phyloP scores from a whole-genome alignment of 2,113 vertebrate genomes.

The Grantiella picta region DNA sequence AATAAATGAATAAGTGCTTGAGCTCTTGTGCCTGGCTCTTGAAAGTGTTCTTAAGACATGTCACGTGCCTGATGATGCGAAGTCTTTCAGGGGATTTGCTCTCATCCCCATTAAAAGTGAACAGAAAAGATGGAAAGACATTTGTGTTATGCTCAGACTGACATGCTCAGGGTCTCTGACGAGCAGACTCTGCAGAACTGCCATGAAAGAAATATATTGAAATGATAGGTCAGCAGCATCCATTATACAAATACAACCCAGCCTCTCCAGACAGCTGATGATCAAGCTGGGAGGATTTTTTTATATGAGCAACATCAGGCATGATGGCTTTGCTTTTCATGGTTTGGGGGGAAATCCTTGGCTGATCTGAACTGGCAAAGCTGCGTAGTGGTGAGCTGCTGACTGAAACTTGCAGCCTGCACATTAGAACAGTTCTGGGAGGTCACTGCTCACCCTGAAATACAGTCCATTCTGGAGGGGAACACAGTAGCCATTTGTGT shows the following conservation, averaged over 20 bases:
- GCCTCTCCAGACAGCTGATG: neutral
- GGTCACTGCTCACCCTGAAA: neutral
- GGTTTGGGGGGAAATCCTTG: neutral
- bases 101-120: neutral
- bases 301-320: neutral
- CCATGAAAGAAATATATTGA: neutral
- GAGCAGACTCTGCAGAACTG: neutral
- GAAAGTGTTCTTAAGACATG: neutral
- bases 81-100: neutral
- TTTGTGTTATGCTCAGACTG: neutral
- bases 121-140: neutral
- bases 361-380: neutral
- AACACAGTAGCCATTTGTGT: neutral
- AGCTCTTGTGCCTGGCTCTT: conserved; percentile 3
- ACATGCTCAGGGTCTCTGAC: neutral
- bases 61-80: conserved; percentile 2
- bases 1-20: neutral
- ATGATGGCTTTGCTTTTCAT: neutral
- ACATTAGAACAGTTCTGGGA: neutral
- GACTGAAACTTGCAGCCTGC: neutral
- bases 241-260: neutral
- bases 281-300: neutral
- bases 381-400: neutral
- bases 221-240: neutral
- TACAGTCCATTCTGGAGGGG: neutral